A percentile compares a stretch with the other conserved stretches of the same genome.
These are phyloP conservation scores for Calephelis nemesis DNA, from an alignment of 1,140 invertebrate species.

Conservation along the genomic window DNA sequence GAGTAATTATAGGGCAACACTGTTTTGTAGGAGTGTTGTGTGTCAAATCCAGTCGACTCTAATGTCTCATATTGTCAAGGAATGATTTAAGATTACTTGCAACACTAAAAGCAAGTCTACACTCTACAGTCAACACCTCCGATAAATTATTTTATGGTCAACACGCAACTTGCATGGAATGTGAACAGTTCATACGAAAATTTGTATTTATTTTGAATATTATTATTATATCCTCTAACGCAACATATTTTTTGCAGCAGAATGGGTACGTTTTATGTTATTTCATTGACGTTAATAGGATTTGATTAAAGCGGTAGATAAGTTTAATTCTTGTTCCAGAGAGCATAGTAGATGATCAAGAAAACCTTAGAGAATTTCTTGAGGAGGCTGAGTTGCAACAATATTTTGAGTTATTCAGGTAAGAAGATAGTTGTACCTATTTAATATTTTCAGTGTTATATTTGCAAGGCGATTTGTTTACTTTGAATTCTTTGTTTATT, in stretches of 20 bases:
- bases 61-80: too few relatives aligned
- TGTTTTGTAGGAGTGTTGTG: too few relatives aligned
- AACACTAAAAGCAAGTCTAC: neutral
- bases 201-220: conserved; percentile 15
- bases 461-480: conserved; percentile 4
- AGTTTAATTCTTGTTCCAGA: conserved; percentile 48
- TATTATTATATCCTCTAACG: conserved; percentile 7
- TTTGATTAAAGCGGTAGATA: neutral
- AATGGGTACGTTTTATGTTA: conserved; percentile 2
- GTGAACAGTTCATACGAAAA: neutral
- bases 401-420: conserved; percentile 69
- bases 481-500: conserved; percentile 23
- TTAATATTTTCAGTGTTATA: neutral
- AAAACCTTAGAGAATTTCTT: conserved; percentile 60
- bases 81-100: too few relatives aligned
- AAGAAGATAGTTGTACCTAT: conserved; percentile 25
- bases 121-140: too few relatives aligned
- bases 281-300: neutral
- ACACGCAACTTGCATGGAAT: neutral
- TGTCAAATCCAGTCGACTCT: too few relatives aligned
- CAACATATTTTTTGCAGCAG: conserved; percentile 28
- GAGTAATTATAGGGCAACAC: too few relatives aligned
- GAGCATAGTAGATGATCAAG: conserved; percentile 46
- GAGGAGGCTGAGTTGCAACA: conserved; percentile 64
- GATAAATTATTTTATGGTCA: neutral